A percentile compares a stretch with the other conserved stretches of the same genome.
These are phyloP conservation scores for Jordanella pulchra DNA, from an alignment of 2,797 vertebrate species.

Conservation along the genomic window DNA sequence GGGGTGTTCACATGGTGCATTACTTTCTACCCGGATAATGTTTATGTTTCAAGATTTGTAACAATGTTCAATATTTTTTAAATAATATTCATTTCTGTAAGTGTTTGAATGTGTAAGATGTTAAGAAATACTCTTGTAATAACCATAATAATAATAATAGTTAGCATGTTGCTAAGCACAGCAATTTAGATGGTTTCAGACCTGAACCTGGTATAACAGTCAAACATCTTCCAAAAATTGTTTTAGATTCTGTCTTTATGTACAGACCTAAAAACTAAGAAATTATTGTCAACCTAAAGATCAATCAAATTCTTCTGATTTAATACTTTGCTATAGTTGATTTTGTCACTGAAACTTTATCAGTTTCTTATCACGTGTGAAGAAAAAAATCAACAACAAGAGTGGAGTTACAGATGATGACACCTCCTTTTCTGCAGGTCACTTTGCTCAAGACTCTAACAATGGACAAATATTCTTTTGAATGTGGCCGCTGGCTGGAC, in stretches of 20 bases:
- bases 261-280: neutral
- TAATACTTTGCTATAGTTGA: neutral
- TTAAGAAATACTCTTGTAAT: no score
- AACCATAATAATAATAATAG: no score
- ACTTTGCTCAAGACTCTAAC: constrained; percentile 92
- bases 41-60: neutral
- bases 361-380: constrained; percentile 8
- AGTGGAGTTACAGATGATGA: neutral
- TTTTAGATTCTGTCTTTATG: neutral
- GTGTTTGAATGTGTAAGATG: no score
- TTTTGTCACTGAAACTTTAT: neutral
- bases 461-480: constrained; percentile 92
- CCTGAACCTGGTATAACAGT: no score
- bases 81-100: no score
- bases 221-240: no score
- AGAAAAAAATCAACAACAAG: neutral
- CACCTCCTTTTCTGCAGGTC: constrained; percentile 77
- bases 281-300: neutral
- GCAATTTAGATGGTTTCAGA: no score
- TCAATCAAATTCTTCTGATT: neutral
- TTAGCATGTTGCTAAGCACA: no score
- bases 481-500: constrained; percentile 94
- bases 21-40: neutral
- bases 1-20: neutral
- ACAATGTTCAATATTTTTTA: no score